Conservation (phyloP, 2,113 vertebrate species). For the Puma concolor region DNA sequence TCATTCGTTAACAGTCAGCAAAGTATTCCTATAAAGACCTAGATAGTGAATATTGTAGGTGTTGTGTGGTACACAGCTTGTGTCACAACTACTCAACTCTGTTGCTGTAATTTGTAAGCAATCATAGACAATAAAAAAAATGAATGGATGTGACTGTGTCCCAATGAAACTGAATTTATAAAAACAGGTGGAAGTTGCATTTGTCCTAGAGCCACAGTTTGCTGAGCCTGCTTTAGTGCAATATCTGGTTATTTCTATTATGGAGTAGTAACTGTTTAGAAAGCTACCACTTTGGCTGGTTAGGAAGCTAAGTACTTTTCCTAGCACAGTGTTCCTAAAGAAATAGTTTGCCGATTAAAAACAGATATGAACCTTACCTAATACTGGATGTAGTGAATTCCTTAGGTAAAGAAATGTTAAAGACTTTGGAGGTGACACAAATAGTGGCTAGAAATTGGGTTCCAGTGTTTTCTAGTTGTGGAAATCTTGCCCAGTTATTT, state of each 20-base stretch:
- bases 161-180: constrained; percentile 31
- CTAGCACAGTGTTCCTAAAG: background rate
- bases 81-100: background rate
- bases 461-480: background rate
- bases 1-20: background rate
- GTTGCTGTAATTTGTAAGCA: background rate
- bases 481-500: background rate
- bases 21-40: background rate
- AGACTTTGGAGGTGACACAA: background rate
- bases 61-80: background rate
- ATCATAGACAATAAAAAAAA: background rate
- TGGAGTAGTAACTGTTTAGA: background rate
- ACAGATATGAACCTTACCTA: background rate
- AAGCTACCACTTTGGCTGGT: background rate
- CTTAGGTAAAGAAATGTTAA: background rate
- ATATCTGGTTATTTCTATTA: background rate
- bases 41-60: background rate
- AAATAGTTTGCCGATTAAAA: background rate
- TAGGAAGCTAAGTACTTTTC: background rate
- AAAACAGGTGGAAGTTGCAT: background rate
- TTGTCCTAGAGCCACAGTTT: background rate
- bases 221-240: background rate
- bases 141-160: background rate
- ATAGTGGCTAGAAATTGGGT: background rate
- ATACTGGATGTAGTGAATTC: background rate